Evolutionary conservation across 2,888 invertebrate species (phyloP).

Genomic region (Bembecia ichneumoniformis): DNA sequence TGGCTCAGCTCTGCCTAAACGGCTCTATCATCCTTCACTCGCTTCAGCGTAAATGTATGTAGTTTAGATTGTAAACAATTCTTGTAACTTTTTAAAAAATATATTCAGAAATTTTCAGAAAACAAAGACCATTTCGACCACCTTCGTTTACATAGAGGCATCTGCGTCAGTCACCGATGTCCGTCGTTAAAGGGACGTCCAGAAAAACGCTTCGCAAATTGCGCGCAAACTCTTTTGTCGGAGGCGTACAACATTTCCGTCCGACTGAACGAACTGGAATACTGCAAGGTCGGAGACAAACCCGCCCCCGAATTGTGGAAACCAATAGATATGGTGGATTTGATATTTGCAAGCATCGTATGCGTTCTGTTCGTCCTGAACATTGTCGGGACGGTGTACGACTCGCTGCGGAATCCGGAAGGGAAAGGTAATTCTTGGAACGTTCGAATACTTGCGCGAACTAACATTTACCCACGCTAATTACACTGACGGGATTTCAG

Average conservation of each 20-base stretch:
- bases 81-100: too few species aligned
- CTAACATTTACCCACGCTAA: too few species aligned
- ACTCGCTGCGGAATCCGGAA: constrained; percentile 11
- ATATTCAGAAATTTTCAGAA: constrained; percentile 33
- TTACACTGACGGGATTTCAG: constrained; percentile 6
- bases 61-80: too few species aligned
- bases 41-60: too few species aligned
- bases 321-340: constrained; percentile 17
- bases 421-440: constrained; percentile 11
- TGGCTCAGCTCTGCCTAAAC: too few species aligned
- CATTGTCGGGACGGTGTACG: constrained; percentile 30
- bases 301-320: neutral
- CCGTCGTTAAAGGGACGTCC: constrained; percentile 4
- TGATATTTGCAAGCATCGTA: constrained; percentile 13
- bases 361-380: constrained; percentile 22
- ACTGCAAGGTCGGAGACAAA: constrained; percentile 1
- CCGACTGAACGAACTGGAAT: neutral
- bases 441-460: too few species aligned
- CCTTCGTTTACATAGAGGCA: constrained; percentile 43
- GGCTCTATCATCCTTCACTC: too few species aligned
- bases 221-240: neutral
- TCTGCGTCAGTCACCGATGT: constrained; percentile 46
- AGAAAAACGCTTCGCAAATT: neutral
- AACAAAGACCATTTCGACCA: constrained; percentile 38
- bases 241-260: neutral